phyloP scores from a whole-genome alignment of 1,140 invertebrate species.

The Trachymyrmex cornetzi region DNA sequence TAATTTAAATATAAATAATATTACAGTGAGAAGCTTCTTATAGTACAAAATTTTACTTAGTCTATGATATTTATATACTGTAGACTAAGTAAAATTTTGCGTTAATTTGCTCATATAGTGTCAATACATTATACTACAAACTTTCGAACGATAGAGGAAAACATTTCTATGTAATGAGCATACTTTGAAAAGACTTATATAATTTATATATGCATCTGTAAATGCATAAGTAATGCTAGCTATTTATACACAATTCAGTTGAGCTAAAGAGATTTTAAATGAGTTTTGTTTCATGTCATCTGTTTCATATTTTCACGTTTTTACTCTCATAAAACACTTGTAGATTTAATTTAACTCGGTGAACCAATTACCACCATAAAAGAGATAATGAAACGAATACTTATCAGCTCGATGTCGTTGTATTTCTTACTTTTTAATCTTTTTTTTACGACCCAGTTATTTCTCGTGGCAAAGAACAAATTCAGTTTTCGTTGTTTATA shows the following conservation, averaged over 20 bases:
- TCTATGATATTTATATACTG: background rate
- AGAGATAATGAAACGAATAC: background rate
- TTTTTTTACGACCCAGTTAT: background rate
- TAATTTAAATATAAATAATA: conserved; percentile 20
- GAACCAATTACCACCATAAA: background rate
- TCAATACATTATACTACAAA: conserved; percentile 10
- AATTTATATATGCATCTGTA: background rate
- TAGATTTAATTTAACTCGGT: conserved; percentile 11
- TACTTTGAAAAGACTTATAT: background rate
- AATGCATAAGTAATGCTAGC: background rate
- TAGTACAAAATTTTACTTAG: background rate
- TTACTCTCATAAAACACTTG: background rate
- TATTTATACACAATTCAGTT: background rate
- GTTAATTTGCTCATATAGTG: background rate
- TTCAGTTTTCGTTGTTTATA: conserved; percentile 12
- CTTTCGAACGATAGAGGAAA: background rate
- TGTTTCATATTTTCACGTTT: background rate
- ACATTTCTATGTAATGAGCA: background rate
- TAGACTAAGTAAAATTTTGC: too few species aligned
- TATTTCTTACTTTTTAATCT: conserved; percentile 3
- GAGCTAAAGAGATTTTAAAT: conserved; percentile 2
- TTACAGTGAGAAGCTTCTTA: background rate
- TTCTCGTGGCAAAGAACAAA: background rate
- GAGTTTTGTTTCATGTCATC: conserved; percentile 1
- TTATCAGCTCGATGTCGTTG: background rate